Conservation (phyloP, 2,888 invertebrate species). For the Ferrisia virgata region DNA sequence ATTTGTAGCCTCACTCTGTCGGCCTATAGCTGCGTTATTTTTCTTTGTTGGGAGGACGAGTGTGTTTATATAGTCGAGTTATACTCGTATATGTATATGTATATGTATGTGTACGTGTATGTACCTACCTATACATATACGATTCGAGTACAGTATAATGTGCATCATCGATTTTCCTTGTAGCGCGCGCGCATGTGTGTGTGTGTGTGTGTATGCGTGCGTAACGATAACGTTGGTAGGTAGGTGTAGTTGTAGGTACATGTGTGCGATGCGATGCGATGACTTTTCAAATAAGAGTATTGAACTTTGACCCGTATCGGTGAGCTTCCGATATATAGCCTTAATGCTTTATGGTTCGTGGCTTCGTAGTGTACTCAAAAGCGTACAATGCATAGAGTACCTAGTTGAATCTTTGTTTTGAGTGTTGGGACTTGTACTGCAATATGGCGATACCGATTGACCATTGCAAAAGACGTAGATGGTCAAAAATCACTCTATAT, state of each 20-base stretch:
- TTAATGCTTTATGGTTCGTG: neutral
- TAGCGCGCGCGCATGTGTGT: neutral
- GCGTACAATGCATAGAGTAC: neutral
- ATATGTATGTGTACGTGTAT: no score
- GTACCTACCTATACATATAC: no score
- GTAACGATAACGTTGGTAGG: no score
- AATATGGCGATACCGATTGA: no score
- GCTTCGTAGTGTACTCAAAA: neutral
- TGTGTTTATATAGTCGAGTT: no score
- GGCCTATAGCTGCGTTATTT: neutral
- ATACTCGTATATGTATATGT: no score
- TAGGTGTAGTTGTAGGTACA: no score
- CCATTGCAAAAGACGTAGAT: no score
- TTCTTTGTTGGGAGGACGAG: neutral
- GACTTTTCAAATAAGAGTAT: slow-evolving; percentile 36
- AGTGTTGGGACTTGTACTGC: no score
- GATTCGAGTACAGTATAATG: neutral
- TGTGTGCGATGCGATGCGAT: slow-evolving; percentile 36
- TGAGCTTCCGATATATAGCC: neutral
- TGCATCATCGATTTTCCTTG: slow-evolving; percentile 40
- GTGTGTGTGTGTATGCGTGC: no score
- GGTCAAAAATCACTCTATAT: no score
- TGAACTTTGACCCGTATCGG: slow-evolving; percentile 38
- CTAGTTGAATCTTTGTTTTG: neutral
- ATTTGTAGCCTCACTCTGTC: neutral